These are phyloP conservation scores for Thecocarcelia acutangulata DNA, from an alignment of 2,888 invertebrate genomes.

Conservation along the genomic window DNA sequence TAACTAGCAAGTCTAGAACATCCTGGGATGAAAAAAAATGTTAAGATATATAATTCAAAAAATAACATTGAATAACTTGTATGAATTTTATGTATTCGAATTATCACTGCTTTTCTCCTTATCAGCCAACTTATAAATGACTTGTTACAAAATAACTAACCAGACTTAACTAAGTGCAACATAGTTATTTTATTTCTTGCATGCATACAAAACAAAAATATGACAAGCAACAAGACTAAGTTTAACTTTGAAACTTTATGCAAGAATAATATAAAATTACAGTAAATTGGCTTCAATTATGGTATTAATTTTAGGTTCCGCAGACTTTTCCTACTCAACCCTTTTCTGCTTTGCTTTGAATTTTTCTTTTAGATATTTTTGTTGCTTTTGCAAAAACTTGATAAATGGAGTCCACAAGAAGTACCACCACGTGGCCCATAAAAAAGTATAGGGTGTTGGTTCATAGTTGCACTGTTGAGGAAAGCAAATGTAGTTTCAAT, in stretches of 20 bases:
- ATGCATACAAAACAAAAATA: background rate
- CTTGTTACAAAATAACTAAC: slow-evolving; percentile 31
- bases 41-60: too few relatives aligned
- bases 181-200: too few relatives aligned
- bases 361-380: background rate
- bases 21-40: too few relatives aligned
- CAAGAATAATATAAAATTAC: slow-evolving; percentile 77
- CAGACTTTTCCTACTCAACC: slow-evolving; percentile 79
- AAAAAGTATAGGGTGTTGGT: too few relatives aligned
- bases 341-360: slow-evolving; percentile 71
- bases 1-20: too few relatives aligned
- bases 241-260: slow-evolving; percentile 2
- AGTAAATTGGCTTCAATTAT: slow-evolving; percentile 81
- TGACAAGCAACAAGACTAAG: slow-evolving; percentile 26
- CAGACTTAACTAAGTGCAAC: background rate
- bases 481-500: too few relatives aligned
- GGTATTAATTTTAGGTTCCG: slow-evolving; percentile 81
- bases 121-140: slow-evolving; percentile 6
- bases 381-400: background rate
- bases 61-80: too few relatives aligned
- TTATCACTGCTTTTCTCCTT: too few relatives aligned
- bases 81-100: too few relatives aligned
- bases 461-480: too few relatives aligned
- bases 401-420: background rate
- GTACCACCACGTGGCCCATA: too few relatives aligned